Percentiles rank a stretch among this genome's conserved stretches.
These are phyloP conservation scores for Apis mellifera DNA, from an alignment of 1,140 invertebrate genomes.

Conservation along the genomic window DNA sequence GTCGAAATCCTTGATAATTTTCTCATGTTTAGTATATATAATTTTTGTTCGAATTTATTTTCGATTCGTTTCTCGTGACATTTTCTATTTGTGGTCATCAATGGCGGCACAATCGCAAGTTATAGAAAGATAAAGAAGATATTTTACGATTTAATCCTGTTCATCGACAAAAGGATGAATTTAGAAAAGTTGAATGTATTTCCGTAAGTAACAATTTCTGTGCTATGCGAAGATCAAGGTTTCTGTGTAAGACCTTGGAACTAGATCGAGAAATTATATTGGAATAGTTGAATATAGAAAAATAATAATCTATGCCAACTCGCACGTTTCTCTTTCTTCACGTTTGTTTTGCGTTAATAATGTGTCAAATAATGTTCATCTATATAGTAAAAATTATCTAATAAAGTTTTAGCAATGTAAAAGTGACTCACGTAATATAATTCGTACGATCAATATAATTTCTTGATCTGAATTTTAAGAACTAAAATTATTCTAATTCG, in stretches of 20 bases:
- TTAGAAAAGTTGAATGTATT: not conserved
- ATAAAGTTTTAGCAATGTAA: not conserved
- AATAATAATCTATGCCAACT: not conserved
- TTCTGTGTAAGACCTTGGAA: constrained; percentile 1
- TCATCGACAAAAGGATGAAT: too few species aligned
- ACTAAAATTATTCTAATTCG: too few species aligned
- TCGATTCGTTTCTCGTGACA: not conserved
- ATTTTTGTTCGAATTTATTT: not conserved
- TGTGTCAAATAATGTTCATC: not conserved
- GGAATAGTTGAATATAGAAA: not conserved
- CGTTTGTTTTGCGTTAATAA: not conserved
- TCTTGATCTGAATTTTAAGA: too few species aligned
- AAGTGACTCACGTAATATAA: not conserved
- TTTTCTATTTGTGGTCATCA: not conserved
- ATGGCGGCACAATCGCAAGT: not conserved
- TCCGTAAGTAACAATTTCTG: not conserved
- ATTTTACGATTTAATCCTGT: too few species aligned
- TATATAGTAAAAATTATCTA: not conserved
- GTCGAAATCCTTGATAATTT: not conserved
- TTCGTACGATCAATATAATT: not conserved
- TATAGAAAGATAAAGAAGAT: not conserved
- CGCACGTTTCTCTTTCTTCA: not conserved
- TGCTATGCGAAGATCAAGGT: constrained; percentile 7
- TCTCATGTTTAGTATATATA: not conserved
- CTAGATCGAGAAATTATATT: constrained; percentile 4